phyloP scores from a whole-genome alignment of 2,113 vertebrate genomes.

The Scytalopus superciliaris region DNA sequence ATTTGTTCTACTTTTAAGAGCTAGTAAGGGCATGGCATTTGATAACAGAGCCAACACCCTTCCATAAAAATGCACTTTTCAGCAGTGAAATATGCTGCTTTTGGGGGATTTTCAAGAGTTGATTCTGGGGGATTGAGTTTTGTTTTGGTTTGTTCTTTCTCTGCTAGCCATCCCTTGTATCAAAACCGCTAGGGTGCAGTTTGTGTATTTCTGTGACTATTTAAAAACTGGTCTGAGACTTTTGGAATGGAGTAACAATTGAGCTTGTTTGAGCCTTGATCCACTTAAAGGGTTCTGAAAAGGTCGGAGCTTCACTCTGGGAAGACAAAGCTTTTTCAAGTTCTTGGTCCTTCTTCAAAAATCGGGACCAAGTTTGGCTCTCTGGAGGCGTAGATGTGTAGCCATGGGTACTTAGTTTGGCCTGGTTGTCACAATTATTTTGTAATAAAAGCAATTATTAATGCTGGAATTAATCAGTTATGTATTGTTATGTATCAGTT shows the following conservation, averaged over 20 bases:
- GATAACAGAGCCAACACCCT: constrained; percentile 10
- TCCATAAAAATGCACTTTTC: constrained; percentile 42
- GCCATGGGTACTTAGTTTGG: background rate
- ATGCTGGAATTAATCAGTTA: too few species aligned
- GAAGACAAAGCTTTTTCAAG: background rate
- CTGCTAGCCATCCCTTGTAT: background rate
- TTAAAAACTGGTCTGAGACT: background rate
- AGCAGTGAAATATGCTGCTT: constrained; percentile 39
- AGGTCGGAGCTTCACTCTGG: background rate
- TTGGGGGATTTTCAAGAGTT: background rate
- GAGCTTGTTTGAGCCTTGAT: background rate
- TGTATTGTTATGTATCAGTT: background rate
- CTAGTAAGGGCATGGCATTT: constrained; percentile 41
- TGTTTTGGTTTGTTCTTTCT: background rate
- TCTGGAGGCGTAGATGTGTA: background rate
- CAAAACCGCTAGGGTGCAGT: background rate
- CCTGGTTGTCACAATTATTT: background rate
- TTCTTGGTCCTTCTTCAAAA: background rate
- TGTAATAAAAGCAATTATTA: background rate
- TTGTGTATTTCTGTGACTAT: background rate
- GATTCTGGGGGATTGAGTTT: background rate
- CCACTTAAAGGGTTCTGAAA: background rate
- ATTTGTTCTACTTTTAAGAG: constrained; percentile 54
- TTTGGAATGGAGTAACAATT: background rate
- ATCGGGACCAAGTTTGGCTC: background rate